Evolutionary conservation across 2,113 vertebrate genomes (phyloP).

Genomic region (Agelaius tricolor): DNA sequence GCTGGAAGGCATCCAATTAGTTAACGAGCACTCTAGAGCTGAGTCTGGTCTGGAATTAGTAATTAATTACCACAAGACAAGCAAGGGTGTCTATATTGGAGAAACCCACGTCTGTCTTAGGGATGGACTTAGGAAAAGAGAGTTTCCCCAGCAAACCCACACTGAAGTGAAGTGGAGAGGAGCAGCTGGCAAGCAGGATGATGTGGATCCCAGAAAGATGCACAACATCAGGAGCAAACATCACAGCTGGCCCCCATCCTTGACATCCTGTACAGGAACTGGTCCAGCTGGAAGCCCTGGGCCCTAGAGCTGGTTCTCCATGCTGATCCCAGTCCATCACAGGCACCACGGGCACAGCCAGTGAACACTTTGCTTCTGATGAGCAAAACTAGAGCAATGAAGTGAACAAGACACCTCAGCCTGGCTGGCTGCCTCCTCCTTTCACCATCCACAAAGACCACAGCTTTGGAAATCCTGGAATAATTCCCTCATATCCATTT

Average conservation of each 20-base stretch:
- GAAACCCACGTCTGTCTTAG: not conserved
- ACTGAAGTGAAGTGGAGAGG: not conserved
- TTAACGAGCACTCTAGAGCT: slow-evolving; percentile 21
- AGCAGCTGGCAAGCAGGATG: not conserved
- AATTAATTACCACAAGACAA: slow-evolving; percentile 39
- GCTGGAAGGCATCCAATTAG: slow-evolving; percentile 49
- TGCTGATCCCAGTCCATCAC: not conserved
- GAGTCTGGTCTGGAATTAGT: slow-evolving; percentile 16
- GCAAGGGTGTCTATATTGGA: not conserved
- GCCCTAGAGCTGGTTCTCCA: not conserved
- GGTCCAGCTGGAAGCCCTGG: not conserved
- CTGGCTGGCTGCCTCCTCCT: not conserved
- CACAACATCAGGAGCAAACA: not conserved
- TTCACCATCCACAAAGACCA: not conserved
- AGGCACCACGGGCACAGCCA: accelerated
- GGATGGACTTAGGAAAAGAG: not conserved
- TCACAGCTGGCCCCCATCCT: not conserved
- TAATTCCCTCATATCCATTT: not conserved
- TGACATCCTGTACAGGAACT: not conserved
- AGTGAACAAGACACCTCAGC: not conserved
- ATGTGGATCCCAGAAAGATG: not conserved
- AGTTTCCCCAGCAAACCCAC: not conserved
- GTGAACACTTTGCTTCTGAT: not conserved
- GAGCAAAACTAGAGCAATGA: not conserved
- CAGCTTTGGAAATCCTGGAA: not conserved